Base-by-base conservation (phyloP, 2,113 vertebrate genomes). In the Bucco capensis region DNA sequence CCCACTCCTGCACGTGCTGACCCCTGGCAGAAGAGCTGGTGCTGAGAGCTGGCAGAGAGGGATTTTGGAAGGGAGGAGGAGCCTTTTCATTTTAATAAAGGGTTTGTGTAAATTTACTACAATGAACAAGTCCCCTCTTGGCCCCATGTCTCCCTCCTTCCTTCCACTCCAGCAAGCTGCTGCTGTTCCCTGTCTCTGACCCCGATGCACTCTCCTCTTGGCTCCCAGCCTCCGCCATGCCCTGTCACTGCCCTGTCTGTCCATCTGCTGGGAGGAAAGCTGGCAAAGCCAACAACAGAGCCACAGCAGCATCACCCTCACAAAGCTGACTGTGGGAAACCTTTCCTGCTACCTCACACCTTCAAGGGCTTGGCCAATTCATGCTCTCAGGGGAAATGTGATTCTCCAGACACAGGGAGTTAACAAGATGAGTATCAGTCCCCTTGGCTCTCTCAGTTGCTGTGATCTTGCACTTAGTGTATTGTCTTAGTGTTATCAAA, bases 11-110 rank as follows among this genome's bases (percentile, higher is more conserved):
- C 83, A 25, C 2, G 86, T 53, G 78, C 90, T 95, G 93, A 96
- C 96, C 93, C 92, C 67, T 35, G 67, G 83, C 91, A 94, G 70
- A 78, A 47, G 88, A 51, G 74, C 88, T 40, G 53, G 66, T 0
- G 10, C 40, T 44, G 86, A 94, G 88, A n/a, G 77, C 89, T 21
- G 78, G 7, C 78, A 76, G 57, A 58, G 71, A 83, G 74, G 58
- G 71, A 72, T 92, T 93, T 91, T 28, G 91, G 91, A 92, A 71
- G 53, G 67, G 66, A 93, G 71, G 78, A 91, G 58, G 84, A 91
- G 54, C 50, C 46, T 87, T 40, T 90, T 76, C 76, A 70, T 70
- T 92, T 94, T 35, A 87, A 73, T 92, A 73, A 82, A 54, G 62
- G 44, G 22, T 51, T 62, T 44, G 77, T 35, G 78, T n/a, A 40